Evolutionary conservation across 2,797 vertebrate genomes (phyloP), one percentile per base, ranked within the genome.

Genomic region (Thunnus albacares): DNA sequence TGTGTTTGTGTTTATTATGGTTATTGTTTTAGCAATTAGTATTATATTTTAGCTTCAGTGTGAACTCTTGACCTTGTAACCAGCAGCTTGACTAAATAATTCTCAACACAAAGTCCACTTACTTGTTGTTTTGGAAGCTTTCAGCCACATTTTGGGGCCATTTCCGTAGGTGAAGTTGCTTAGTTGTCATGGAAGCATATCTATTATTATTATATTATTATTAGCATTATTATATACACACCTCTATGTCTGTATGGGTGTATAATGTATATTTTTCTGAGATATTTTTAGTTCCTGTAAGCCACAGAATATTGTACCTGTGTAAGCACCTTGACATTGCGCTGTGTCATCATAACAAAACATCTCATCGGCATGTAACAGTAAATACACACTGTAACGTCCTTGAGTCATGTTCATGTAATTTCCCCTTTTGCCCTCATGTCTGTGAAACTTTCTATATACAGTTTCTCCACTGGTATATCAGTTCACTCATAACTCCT

Each of bases 331-430:
- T 47, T 60, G n/a, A 76, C 58, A 53, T 2, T 45, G 3, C 26
- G 64, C 11, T 55, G 26, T 77, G 26, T 77, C 24, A 65, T 70
- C 49, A 64, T 7, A 77, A 65, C 45, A 82, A 68, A 38, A 18
- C 20, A 35, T 24, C 4, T 64, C 13, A 56, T 35, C 28, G 47
- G 13, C n/a, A 22, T 6, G 38, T 8, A 53, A 68, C 52, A 51
- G 53, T 62, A 73, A 65, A 72, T 14, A 47, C 47, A 58, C 12
- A 70, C 47, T 41, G 7, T 30, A 1, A 5, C 15, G 70, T 55
- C 77, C 71, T 81, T 74, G 66, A 73, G 24, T 70, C 77, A 58
- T 0, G 0, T 24, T 70, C 77, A 58, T 0, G 0, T 28, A 35
- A 68, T 52, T 59, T 28, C n/a, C 14, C 9, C 20, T 7, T 57